Evolutionary conservation across 2,797 vertebrate genomes (phyloP), one percentile per base, ranked within the genome.

Genomic region (Anolis apletophallus): DNA sequence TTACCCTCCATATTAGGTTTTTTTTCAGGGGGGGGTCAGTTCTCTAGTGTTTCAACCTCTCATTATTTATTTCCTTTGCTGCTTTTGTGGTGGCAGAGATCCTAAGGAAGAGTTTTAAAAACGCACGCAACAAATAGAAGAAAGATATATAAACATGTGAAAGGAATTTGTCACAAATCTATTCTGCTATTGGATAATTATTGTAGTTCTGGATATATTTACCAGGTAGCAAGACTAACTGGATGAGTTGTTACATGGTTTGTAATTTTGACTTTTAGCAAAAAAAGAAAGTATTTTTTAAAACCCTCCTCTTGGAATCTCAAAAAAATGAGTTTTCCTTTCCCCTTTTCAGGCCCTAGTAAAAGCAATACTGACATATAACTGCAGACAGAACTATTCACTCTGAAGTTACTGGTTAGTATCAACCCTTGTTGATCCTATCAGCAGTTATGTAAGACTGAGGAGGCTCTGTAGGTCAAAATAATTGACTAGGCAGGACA

Each of bases 401-500:
- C 3, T 10, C n/a, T 50, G 40, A 46, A 50, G 40, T 32, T 32
- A 75, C 12, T 64, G 36, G 17, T 64, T 84, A 61, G 50, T 32
- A 52, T 40, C 16, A 61, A 36, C 54, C 36, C 17, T 23, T 32
- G 9, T 19, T 12, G 8, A 61, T 50, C n/a, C 80, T 59, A 23
- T 74, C 17, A 75, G 29, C 14, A 16, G 64, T 64, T 75, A 64
- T 32, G 36, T 29, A 74, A 83, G 81, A 16, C 40, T 32, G 11
- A 83, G 57, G 5, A 64, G 32, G 55, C 11, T 64, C 17, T 75
- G 23, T 32, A 61, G 34, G 11, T 74, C 17, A 75, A 50, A 85
- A 55, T 13, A 0, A 87, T 74, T 84, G 75, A 90, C 76, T 12
- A 71, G n/a, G 14, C 8, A 76, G 46, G 87, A 85, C 71, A 74